These are phyloP conservation scores for Tympanuchus pallidicinctus DNA, from an alignment of 2,113 vertebrate genomes.

Conservation along the genomic window DNA sequence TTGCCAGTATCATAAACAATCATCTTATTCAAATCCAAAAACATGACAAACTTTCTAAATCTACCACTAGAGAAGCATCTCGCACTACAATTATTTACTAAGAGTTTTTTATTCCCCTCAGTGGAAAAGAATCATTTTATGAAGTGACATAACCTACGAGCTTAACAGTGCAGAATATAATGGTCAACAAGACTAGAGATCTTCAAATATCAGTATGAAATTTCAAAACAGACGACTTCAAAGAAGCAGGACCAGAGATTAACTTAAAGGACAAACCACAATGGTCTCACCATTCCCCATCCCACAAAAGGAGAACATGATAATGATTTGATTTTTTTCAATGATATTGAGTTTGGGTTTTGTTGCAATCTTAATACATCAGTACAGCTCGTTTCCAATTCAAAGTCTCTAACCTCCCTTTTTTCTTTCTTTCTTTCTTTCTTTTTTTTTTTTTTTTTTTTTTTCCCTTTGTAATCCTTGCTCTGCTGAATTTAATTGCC, in stretches of 20 bases:
- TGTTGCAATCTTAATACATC: conserved; percentile 34
- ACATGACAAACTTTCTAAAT: background rate
- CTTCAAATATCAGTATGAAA: background rate
- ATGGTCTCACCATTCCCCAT: background rate
- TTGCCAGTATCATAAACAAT: background rate
- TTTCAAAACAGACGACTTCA: background rate
- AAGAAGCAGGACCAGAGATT: background rate
- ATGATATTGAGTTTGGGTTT: background rate
- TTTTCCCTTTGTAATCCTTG: conserved; percentile 46
- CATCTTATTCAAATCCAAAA: background rate
- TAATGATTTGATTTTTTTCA: conserved; percentile 62
- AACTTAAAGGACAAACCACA: conserved; percentile 40
- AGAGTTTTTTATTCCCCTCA: background rate
- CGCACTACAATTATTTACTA: background rate
- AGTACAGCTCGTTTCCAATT: conserved; percentile 51
- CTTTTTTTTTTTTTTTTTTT: background rate
- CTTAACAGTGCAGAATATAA: background rate
- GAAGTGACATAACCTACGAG: background rate
- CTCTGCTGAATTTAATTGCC: conserved; percentile 77
- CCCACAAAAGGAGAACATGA: conserved; percentile 39
- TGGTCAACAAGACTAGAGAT: background rate
- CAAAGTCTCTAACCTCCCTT: conserved; percentile 11
- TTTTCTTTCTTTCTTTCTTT: background rate
- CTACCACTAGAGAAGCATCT: background rate
- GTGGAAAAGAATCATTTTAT: background rate